Evolutionary conservation across 1,140 invertebrate species (phyloP), one percentile per base, ranked within the genome.

Genomic region (Micrasema minimum): DNA sequence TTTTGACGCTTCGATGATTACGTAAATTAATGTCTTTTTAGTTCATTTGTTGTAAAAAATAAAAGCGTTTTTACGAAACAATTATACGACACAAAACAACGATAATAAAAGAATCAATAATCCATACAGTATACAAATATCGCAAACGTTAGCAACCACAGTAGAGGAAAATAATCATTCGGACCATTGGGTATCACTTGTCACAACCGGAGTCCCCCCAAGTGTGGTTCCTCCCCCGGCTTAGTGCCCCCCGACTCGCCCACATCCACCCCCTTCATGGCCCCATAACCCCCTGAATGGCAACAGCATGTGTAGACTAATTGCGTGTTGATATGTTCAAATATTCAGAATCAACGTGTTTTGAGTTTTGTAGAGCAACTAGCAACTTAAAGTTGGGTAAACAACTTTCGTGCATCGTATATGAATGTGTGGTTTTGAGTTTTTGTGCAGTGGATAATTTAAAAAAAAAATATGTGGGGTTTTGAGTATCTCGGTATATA

Each of bases 131-230:
- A 18, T 4, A 7, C 20, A 53, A 59, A 59, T 43, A 59, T 22
- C 10, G 55, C 37, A 2, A 11, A 59, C 18, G 20, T 12, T 43
- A 12, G 35, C 35, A 59, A 9, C 35, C 12, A n/a, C 43, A 41
- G 23, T 23, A 66, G 45, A 66, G 50, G 50, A 66, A 66, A 66
- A 66, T 66, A 66, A 66, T 66, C 62, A 66, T 66, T 23, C 35
- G 62, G 45, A n/a, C 48, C 62, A 50, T 50, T 51, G 62, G 62
- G 31, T 38, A 66, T 66, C 41, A 43, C 35, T 61, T 31, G 18
- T 43, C 35, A 11, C 46, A 37, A 7, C 46, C 45, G 45, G 14
- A 1, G 26, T 9, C 46, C 46, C 18, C 26, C 35, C 62, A 31
- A 18, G 35, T 61, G 35, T 18, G 57, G 16, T 61, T 35, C 35